Evolutionary conservation across 2,888 invertebrate genomes (phyloP).

Genomic region (Mimachlamys varia): DNA sequence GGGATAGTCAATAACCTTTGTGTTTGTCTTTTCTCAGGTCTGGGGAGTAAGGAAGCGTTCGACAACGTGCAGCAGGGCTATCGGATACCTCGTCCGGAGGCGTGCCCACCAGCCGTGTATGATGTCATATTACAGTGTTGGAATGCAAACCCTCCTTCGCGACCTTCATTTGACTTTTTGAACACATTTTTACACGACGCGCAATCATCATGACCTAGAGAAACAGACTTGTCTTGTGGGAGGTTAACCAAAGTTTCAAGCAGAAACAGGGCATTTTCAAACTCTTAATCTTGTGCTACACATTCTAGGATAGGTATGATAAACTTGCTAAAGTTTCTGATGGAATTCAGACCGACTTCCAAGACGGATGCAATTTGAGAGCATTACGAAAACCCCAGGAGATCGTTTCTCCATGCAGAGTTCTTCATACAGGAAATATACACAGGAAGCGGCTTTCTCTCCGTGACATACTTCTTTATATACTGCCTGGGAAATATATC

Average conservation of each 20-base stretch:
- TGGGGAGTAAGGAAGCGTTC: constrained; percentile 76
- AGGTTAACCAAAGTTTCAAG: neutral
- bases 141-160: constrained; percentile 71
- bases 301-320: neutral
- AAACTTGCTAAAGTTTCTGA: neutral
- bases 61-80: constrained; percentile 75
- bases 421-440: neutral
- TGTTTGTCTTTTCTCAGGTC: constrained; percentile 60
- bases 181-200: constrained; percentile 76
- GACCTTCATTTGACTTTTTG: constrained; percentile 77
- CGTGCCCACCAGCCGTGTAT: constrained; percentile 73
- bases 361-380: neutral
- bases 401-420: neutral
- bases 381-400: neutral
- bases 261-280: constrained; percentile 32
- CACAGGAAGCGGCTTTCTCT: no score
- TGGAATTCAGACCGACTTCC: neutral
- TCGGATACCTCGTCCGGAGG: constrained; percentile 72
- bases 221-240: neutral
- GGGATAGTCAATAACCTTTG: no score
- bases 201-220: constrained; percentile 54
- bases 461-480: no score
- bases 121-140: constrained; percentile 74
- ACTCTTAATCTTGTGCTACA: neutral
- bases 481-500: neutral